Base-by-base conservation (phyloP, 2,888 invertebrate species). In the Melipona beecheii region DNA sequence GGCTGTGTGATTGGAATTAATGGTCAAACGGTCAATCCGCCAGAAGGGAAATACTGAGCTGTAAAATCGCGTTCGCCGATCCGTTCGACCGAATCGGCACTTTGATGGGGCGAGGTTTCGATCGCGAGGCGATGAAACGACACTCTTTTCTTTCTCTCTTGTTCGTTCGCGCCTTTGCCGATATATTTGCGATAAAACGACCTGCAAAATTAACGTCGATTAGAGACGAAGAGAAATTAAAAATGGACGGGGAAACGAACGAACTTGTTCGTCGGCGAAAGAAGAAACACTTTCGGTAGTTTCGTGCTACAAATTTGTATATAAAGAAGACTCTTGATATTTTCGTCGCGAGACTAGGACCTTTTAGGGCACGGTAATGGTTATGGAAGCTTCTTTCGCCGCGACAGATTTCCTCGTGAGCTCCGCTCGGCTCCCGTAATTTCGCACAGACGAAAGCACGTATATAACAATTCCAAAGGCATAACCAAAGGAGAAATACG, bases 1-100 rank as follows among this genome's bases (percentile, higher is more conserved):
- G 91, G 83, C 92, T 92, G 93, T 92, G 92, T 93, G 92, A 94
- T 93, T 93, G 93, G 91, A 93, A 93, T 93, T 93, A 93, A 94
- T 93, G 94, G 93, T 92, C 93, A 93, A 93, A 92, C 88, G 92
- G 93, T 92, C 92, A 92, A 92, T 92, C 86, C 88, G 86, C 90
- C 91, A 85, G 86, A 84, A 75, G 91, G 89, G 86, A 79, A 85
- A 89, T 89, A 81, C 86, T 83, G 81, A 83, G 76, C 86, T 89
- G 87, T 85, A 84, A 89, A 89, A 84, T 89, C 64, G 85, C 80
- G 71, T 78, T 62, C 75, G 80, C 27, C 49, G 56, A 24, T 62
- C 21, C 78, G 81, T 24, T 77, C 78, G 74, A 83, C 27, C 86
- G 84, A 62, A 72, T 62, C 65, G 68, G 60, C 68, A 79, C 68